These are phyloP conservation scores for Drosophila greeni DNA, from an alignment of 2,888 invertebrate species.

Conservation along the genomic window DNA sequence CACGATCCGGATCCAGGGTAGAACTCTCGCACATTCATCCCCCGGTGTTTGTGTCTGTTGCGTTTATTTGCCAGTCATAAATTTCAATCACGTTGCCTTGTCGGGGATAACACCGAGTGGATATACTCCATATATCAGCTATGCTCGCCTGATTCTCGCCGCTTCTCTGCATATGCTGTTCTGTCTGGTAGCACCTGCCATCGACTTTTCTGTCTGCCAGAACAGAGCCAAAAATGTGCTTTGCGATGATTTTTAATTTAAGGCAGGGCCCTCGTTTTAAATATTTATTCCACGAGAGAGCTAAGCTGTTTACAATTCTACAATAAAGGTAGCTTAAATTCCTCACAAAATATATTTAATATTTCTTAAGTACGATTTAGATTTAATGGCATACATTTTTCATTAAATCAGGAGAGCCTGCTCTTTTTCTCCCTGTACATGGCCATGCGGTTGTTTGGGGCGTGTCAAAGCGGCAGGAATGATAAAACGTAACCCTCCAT, in stretches of 20 bases:
- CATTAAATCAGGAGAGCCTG: neutral
- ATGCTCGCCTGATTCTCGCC: constrained; percentile 38
- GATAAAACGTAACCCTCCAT: constrained; percentile 31
- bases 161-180: constrained; percentile 56
- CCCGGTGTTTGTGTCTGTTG: constrained; percentile 34
- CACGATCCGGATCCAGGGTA: constrained; percentile 54
- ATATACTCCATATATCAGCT: constrained; percentile 63
- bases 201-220: constrained; percentile 11
- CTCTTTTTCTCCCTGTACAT: constrained; percentile 3
- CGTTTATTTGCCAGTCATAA: constrained; percentile 71
- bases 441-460: constrained; percentile 51
- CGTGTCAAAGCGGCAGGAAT: constrained; percentile 53
- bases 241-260: neutral
- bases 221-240: constrained; percentile 15
- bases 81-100: constrained; percentile 75
- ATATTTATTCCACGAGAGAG: neutral
- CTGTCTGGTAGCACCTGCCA: constrained; percentile 50
- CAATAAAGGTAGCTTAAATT: too few relatives aligned
- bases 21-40: constrained; percentile 10
- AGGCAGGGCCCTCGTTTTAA: neutral
- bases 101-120: constrained; percentile 71
- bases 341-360: neutral
- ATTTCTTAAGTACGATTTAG: neutral
- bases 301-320: neutral
- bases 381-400: neutral